These are phyloP conservation scores for Camarhynchus parvulus DNA, from an alignment of 2,113 vertebrate genomes.

Conservation along the genomic window DNA sequence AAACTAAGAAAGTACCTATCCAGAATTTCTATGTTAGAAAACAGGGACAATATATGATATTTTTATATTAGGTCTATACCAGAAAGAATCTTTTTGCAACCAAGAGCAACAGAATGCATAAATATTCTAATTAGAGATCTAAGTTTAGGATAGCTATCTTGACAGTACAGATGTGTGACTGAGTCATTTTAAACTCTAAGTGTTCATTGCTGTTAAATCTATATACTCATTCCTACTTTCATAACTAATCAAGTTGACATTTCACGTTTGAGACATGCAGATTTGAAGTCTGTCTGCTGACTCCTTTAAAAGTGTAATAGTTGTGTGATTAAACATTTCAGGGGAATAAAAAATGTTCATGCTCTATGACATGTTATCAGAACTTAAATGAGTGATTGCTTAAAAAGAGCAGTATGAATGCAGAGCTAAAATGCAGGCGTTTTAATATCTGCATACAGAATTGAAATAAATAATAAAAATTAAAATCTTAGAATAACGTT, in stretches of 20 bases:
- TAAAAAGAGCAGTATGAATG: not conserved
- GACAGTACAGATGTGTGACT: constrained; percentile 65
- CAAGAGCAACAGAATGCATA: constrained; percentile 8
- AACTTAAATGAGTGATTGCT: not conserved
- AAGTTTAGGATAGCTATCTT: constrained; percentile 57
- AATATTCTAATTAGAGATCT: constrained; percentile 60
- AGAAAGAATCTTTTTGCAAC: constrained; percentile 8
- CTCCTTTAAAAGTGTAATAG: not conserved
- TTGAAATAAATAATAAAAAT: not conserved
- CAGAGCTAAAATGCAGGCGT: fast-evolving
- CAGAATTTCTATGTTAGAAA: not conserved
- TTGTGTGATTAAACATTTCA: not conserved
- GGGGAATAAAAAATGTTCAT: not conserved
- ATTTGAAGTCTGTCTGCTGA: constrained; percentile 27
- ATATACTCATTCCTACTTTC: constrained; percentile 22
- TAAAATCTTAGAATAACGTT: not conserved
- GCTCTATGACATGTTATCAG: not conserved
- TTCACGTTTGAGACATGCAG: constrained; percentile 19
- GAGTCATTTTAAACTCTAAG: constrained; percentile 53
- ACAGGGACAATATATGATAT: not conserved
- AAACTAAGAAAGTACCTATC: not conserved
- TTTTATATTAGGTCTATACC: constrained; percentile 8
- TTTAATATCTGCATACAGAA: not conserved
- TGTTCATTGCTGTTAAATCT: constrained; percentile 38
- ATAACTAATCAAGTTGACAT: constrained; percentile 57